Base-by-base conservation (phyloP, 1,140 invertebrate species). In the Choristoneura fumiferana region DNA sequence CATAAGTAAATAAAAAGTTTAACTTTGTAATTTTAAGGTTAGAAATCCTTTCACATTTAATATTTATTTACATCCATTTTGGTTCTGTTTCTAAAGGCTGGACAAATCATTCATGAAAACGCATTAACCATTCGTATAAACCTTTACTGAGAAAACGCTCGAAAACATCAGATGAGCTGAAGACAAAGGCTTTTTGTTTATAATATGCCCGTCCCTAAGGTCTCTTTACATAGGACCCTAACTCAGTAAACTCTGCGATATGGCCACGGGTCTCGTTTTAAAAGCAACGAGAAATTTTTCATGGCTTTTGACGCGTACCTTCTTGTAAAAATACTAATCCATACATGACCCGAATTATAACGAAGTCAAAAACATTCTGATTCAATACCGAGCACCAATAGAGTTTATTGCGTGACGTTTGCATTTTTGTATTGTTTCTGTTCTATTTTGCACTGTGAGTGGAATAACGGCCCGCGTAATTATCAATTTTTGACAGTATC, bases 391-490 rank as follows among this genome's bases (percentile, higher is more conserved):
- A 6, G 40, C 8, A 45, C 40, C 40, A 45, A 22, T 45, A 17
- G 2, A 10, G 14, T 45, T 45, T 45, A 45, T 45, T 45, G 39
- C 39, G 14, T 40, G 14, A 8, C 40, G 40, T 18, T 18, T 45
- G 40, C 40, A 45, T 45, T 45, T 29, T 45, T 45, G 40, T n/a
- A 45, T 18, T 45, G 40, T 45, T 45, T 29, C 40, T 18, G 9
- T 45, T 45, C 10, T 45, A 40, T 40, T 40, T 40, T 40, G 14
- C 6, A n/a, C 17, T 15, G 15, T 45, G 17, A 22, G 15, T 9
- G 17, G 1, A 45, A 45, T 45, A 45, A 22, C 40, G 40, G 40
- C 4, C 6, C 18, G 40, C 9, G n/a, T 45, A 45, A 45, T 45
- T 45, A 45, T 45, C n/a, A 45, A 45, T 10, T 18, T 45, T 17